A percentile compares a stretch with the other conserved stretches of the same genome.
Conservation (phyloP, 2,797 vertebrate species). For the Melanotaenia nigrans region DNA sequence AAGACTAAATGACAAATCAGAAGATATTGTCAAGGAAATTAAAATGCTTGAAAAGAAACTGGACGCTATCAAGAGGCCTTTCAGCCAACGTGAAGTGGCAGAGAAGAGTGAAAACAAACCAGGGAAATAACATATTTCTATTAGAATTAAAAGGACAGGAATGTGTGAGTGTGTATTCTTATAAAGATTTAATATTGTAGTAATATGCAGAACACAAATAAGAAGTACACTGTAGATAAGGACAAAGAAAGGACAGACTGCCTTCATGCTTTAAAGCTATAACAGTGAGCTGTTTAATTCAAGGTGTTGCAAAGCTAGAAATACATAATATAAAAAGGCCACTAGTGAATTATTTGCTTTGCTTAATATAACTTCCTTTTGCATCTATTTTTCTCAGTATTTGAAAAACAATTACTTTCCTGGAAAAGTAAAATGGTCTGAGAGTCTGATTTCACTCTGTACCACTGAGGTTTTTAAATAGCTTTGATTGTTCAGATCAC, state of each 20-base stretch:
- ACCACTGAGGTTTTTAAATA: conserved; percentile 16
- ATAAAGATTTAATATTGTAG: conserved; percentile 25
- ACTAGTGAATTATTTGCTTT: conserved; percentile 25
- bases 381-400: background rate
- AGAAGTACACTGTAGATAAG: conserved; percentile 12
- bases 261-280: conserved; percentile 19
- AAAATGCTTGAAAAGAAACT: background rate
- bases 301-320: conserved; percentile 49
- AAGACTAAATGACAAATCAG: background rate
- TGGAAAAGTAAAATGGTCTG: too few relatives aligned
- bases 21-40: background rate
- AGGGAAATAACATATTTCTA: conserved; percentile 7
- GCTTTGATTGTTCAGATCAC: background rate
- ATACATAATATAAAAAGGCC: background rate
- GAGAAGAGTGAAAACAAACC: background rate
- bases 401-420: conserved; percentile 14
- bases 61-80: conserved; percentile 18
- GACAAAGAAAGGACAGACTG: conserved; percentile 28
- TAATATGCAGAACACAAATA: conserved; percentile 27
- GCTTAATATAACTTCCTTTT: conserved; percentile 19
- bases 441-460: background rate
- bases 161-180: conserved; percentile 17
- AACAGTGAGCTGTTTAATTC: conserved; percentile 34
- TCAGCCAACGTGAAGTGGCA: background rate
- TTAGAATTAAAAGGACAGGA: conserved; percentile 7